Evolutionary conservation across 2,888 invertebrate genomes (phyloP), one percentile per base, ranked within the genome.

Genomic region (Trichopoda pennipes): DNA sequence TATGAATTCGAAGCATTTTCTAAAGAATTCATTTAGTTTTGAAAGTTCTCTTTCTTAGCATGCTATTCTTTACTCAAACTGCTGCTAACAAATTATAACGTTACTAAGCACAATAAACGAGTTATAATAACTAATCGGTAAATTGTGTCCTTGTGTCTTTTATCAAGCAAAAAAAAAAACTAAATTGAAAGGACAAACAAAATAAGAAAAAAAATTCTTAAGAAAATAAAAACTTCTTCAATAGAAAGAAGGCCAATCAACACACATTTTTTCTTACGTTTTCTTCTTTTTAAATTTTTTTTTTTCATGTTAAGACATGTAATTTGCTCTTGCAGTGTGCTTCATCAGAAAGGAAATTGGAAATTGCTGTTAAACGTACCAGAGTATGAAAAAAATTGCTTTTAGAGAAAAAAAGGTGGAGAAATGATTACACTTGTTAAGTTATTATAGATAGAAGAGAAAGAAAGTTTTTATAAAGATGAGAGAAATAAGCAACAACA

Each of bases 311-410:
- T 73, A 83, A 86, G 78, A 84, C 84, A 88, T 89, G 86, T 89
- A 89, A 89, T 89, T 89, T 89, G 89, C 89, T 89, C 89, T 89
- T 89, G 88, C 88, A 85, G 88, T 89, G 89, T 89, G 89, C 90
- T 89, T 89, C 87, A 90, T 89, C 90, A 89, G 87, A 89, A 90
- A 90, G 89, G 89, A 89, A 90, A 89, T 89, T 89, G 89, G 89
- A 89, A 90, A 90, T 89, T 89, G 89, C 87, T 88, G 84, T 87
- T 86, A 83, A 82, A 79, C 72, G 73, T 81, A 68, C 61, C 85
- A 87, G 42, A 55, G 19, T 47, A 61, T 61, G 35, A 68, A 61
- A 68, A n/a, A 63, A 66, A 61, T 12, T 38, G 1, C 28, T n/a
- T 64, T n/a, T n/a, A n/a, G n/a, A 23, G 32, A 60, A 58, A 73